Evolutionary conservation across 2,113 vertebrate species (phyloP), one percentile per base, ranked within the genome.

Genomic region (Capra hircus): DNA sequence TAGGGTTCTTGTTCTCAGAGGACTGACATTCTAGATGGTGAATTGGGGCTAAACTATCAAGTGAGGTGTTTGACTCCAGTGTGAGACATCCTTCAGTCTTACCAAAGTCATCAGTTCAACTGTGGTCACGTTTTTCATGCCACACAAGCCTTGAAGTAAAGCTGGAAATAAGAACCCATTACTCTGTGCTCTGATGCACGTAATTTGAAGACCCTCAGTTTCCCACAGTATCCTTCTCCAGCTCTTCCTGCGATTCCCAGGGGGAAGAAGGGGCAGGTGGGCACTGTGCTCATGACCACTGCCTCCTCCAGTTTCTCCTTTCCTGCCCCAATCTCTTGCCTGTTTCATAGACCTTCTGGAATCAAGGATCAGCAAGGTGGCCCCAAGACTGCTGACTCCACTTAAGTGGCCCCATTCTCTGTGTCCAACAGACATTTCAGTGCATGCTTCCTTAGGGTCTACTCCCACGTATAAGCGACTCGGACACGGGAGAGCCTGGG

Each of bases 391-490:
- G 19, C 5, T 9, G 16, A 17, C 33, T 28, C 48, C 14, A 6
- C 36, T 1, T 11, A 14, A 3, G 60, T 19, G 40, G 1, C 52
- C 13, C 28, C 8, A 2, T 30, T 25, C 59, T 33, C 10, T 6
- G 2, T 3, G 25, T 28, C 33, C 83, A 36, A 43, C 71, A 33
- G n/a, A 23, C 17, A 17, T 14, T 64, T 36, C 10, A 14, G 3
- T 15, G 55, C 25, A 0, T 6, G 17, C 21, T 5, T 50, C 52
- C 82, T 60, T 11, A 5, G 9, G 8, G 14, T 45, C 57, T 36
- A 0, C 33, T 33, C 15, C 28, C 55, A 6, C 0, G 0, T 11
- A 27, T 19, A 8, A 36, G 84, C 45, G 15, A 4, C 64, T 12
- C 13, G 1, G 57, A 17, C 1, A 1, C 36, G 2, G 0, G 9